phyloP scores from a whole-genome alignment of 1,140 invertebrate species.

The Charaxes varanes region DNA sequence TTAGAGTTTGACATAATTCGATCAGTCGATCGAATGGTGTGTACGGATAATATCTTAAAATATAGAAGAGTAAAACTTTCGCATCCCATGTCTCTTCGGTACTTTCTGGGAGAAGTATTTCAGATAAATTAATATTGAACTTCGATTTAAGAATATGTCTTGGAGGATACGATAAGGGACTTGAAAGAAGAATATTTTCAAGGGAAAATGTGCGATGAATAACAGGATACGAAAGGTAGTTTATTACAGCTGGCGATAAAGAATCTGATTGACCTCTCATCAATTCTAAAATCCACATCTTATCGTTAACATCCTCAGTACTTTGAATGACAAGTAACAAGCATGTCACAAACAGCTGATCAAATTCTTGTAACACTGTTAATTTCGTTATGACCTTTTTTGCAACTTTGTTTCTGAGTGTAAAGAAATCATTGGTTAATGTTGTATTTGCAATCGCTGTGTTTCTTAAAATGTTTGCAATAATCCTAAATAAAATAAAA shows the following conservation, averaged over 20 bases:
- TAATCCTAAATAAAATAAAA: constrained; percentile 44
- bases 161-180: constrained; percentile 41
- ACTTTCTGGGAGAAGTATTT: constrained; percentile 51
- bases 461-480: constrained; percentile 26
- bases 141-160: constrained; percentile 55
- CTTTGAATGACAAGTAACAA: constrained; percentile 42
- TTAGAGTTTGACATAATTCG: constrained; percentile 57
- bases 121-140: constrained; percentile 59
- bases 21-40: constrained; percentile 41
- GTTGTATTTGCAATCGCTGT: constrained; percentile 9
- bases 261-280: constrained; percentile 47
- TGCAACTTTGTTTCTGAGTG: constrained; percentile 27
- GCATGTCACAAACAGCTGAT: constrained; percentile 47
- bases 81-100: constrained; percentile 65
- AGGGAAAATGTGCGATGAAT: constrained; percentile 44
- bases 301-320: constrained; percentile 28
- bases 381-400: constrained; percentile 47
- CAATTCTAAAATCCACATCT: constrained; percentile 41
- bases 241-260: constrained; percentile 33
- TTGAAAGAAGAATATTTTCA: constrained; percentile 33
- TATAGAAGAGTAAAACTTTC: constrained; percentile 55
- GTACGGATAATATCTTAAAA: constrained; percentile 48
- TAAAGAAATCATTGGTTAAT: constrained; percentile 20
- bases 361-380: constrained; percentile 42
- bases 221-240: constrained; percentile 38